phyloP scores from a whole-genome alignment of 2,888 invertebrate genomes.

The Micoletzkya japonica region DNA sequence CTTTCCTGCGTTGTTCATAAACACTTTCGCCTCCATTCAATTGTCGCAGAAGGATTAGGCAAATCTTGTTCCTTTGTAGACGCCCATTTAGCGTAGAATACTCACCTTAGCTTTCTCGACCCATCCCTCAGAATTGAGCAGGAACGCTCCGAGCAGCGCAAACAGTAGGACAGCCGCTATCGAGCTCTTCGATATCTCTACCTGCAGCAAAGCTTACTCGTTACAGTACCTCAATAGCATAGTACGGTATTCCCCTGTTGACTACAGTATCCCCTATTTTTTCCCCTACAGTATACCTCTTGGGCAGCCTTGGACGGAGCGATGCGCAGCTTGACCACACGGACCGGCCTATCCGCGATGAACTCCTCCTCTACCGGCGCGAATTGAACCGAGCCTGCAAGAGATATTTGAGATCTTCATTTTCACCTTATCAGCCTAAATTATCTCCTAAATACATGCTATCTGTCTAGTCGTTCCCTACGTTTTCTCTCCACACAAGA shows the following conservation, averaged over 20 bases:
- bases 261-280: neutral
- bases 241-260: neutral
- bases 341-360: constrained; percentile 10
- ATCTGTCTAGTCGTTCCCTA: too few species aligned
- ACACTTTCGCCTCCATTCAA: too few species aligned
- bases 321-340: constrained; percentile 1
- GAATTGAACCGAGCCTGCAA: neutral
- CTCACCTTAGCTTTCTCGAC: constrained; percentile 13
- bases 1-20: too few species aligned
- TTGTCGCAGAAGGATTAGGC: too few species aligned
- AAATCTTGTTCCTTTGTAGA: too few species aligned
- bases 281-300: constrained; percentile 6
- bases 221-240: neutral
- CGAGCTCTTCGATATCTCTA: constrained; percentile 42
- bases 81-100: too few species aligned
- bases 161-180: constrained; percentile 44
- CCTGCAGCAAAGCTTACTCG: constrained; percentile 3
- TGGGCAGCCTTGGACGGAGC: constrained; percentile 2
- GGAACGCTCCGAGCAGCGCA: constrained; percentile 36
- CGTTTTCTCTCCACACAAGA: too few species aligned
- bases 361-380: neutral
- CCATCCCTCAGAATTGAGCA: constrained; percentile 36
- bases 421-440: too few species aligned
- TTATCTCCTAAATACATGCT: too few species aligned
- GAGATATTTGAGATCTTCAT: too few species aligned